These are phyloP conservation scores for Petromus typicus DNA, from an alignment of 2,113 vertebrate genomes.

Conservation along the genomic window DNA sequence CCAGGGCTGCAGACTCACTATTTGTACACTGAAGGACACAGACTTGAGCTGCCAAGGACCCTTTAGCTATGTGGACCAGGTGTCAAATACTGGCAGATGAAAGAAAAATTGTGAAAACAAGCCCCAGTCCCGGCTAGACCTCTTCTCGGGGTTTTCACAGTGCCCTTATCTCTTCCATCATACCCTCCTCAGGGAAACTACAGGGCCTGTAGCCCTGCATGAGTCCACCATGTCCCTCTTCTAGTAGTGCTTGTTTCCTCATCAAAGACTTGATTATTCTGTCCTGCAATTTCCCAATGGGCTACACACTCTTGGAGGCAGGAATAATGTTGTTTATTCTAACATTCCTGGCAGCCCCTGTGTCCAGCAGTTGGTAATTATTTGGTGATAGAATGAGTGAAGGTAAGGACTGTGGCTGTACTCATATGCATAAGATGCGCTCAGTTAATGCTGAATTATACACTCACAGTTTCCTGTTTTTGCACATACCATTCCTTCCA, in stretches of 20 bases:
- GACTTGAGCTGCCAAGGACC: background rate
- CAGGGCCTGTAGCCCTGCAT: background rate
- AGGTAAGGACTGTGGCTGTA: background rate
- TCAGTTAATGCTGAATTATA: background rate
- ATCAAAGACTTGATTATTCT: background rate
- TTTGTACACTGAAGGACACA: background rate
- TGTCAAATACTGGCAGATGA: background rate
- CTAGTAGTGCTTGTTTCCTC: background rate
- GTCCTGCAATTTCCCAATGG: slow-evolving; percentile 4
- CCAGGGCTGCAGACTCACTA: background rate
- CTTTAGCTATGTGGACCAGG: background rate
- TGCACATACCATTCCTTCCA: background rate
- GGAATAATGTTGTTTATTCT: background rate
- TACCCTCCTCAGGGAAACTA: background rate
- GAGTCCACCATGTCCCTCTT: background rate
- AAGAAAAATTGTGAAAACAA: background rate
- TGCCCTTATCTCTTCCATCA: background rate
- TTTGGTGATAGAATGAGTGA: slow-evolving; percentile 9
- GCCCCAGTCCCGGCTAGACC: background rate
- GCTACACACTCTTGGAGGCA: background rate
- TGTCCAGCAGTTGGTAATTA: background rate
- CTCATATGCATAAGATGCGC: background rate
- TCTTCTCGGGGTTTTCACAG: background rate
- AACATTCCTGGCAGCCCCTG: background rate
- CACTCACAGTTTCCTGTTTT: background rate